Evolutionary conservation across 35 echinoderm and acorn worm genomes (phyloP), one percentile per base, ranked within the genome.

Genomic region (Lytechinus variegatus): DNA sequence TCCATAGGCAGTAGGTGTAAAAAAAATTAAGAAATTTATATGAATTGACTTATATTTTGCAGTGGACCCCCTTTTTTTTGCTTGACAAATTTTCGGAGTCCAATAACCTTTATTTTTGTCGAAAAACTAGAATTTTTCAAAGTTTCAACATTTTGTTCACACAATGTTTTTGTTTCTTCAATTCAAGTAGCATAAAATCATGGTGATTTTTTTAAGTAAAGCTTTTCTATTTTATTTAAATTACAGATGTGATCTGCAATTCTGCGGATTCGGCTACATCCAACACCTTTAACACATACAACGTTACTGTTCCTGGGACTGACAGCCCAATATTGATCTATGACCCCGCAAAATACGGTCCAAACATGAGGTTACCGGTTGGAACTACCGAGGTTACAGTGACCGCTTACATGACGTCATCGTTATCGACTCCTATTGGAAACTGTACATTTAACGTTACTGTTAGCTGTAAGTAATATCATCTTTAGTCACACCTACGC

Each of bases 371-470:
- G 52, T 52, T 90, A 33, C 88, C 88, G 52, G 88, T 90, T 5
- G 88, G 88, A 10, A 90, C 88, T 54, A 90, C 0, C 5, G 27
- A 90, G 6, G 52, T 90, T 8, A 90, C 28, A 44, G 88, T 90
- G 29, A 90, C 88, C 9, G 88, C 29, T 54, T 5, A 44, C 52
- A 10, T 6, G 3, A 5, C 88, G 28, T 90, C 88, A 27, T 27
- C n/a, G 24, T 19, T 29, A 53, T 51, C 28, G 52, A 44, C 1
- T 52, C 14, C 7, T 28, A 90, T 5, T 10, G 29, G 52, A 33
- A 90, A 6, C 88, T 90, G 88, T 54, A 54, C 52, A 52, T 90
- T 90, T 52, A 90, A 90, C 52, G 27, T 90, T 12, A 90, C 88
- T 13, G 88, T 90, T 52, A 51, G n/a, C 9, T 52, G 88, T 90